These are phyloP conservation scores for Sinocyclocheilus maitianheensis DNA, from an alignment of 2,113 vertebrate species.

Conservation along the genomic window DNA sequence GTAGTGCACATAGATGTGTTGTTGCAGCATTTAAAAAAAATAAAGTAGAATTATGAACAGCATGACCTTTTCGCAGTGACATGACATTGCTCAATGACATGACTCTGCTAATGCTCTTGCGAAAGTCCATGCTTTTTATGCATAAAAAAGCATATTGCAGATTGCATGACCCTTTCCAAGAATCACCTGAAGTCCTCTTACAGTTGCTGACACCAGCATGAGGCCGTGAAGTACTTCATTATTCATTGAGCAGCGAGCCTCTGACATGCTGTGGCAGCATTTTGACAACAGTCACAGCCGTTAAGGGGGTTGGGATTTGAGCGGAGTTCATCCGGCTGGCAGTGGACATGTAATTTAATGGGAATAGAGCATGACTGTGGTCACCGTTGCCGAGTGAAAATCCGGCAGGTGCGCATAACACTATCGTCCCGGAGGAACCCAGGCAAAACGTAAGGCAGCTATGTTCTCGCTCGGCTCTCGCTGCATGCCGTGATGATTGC, in stretches of 20 bases:
- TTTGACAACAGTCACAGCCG: slow-evolving; percentile 35
- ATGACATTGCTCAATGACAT: slow-evolving; percentile 39
- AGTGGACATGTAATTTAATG: slow-evolving; percentile 22
- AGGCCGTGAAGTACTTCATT: slow-evolving; percentile 40
- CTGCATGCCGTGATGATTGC: background rate
- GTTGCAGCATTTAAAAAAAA: background rate
- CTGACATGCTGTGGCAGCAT: slow-evolving; percentile 28
- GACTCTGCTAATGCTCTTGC: slow-evolving; percentile 10
- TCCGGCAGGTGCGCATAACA: background rate
- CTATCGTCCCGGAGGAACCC: background rate
- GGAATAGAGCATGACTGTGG: slow-evolving; percentile 8
- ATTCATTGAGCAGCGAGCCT: slow-evolving; percentile 31
- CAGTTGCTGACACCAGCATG: slow-evolving; percentile 40
- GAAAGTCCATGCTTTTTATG: background rate
- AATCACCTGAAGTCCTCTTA: background rate
- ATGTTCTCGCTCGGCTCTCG: background rate
- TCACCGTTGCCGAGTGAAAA: background rate
- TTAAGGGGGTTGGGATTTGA: slow-evolving; percentile 37
- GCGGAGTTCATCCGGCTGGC: slow-evolving; percentile 17
- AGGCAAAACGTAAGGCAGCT: background rate
- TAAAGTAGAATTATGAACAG: slow-evolving; percentile 8
- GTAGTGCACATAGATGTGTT: background rate
- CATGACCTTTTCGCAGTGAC: slow-evolving; percentile 33
- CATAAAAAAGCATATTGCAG: background rate
- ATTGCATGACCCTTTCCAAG: background rate